phyloP scores from a whole-genome alignment of 1,140 invertebrate genomes.

The Solenopsis fugax region DNA sequence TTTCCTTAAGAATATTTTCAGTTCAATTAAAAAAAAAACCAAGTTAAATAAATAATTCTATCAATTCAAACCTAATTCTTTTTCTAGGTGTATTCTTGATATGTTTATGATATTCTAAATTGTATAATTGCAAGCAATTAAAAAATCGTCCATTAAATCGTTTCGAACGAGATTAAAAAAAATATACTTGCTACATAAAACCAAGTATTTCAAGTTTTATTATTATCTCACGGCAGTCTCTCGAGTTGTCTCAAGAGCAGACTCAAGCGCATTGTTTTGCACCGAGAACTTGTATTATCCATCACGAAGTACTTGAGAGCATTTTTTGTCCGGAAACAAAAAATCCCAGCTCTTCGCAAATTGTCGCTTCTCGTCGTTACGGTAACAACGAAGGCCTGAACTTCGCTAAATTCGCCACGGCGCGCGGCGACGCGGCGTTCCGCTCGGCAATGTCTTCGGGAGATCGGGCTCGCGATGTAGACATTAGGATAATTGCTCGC shows the following conservation, averaged over 20 bases:
- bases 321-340: background rate
- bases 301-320: background rate
- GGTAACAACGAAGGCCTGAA: conserved; percentile 6
- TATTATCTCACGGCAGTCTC: conserved; percentile 2
- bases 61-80: no score
- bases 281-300: conserved; percentile 6
- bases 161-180: background rate
- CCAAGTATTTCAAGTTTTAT: background rate
- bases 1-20: no score
- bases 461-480: conserved; percentile 61
- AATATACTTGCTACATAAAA: background rate
- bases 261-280: background rate
- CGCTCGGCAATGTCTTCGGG: conserved; percentile 24
- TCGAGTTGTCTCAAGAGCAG: background rate
- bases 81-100: no score
- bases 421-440: background rate
- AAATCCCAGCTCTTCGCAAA: background rate
- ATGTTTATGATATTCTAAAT: background rate
- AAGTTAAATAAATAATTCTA: no score
- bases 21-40: no score
- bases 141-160: background rate
- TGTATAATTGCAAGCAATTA: background rate
- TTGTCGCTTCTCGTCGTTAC: conserved; percentile 28
- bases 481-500: conserved; percentile 75
- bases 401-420: conserved; percentile 46